phyloP scores from a whole-genome alignment of 2,113 vertebrate species.

The Catharus bicknelli region DNA sequence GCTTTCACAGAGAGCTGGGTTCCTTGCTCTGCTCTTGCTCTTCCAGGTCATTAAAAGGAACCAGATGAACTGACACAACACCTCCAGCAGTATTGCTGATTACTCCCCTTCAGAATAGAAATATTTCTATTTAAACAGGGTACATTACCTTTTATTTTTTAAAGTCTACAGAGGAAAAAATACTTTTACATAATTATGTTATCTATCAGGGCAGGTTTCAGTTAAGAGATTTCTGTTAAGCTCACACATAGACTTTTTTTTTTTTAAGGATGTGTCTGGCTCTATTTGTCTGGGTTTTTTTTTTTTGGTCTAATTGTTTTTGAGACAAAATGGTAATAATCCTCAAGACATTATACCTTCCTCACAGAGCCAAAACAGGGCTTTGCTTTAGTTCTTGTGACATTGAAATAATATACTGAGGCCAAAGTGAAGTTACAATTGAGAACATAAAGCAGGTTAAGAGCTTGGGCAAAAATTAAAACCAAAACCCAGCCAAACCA shows the following conservation, averaged over 20 bases:
- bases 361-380: background rate
- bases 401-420: background rate
- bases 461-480: background rate
- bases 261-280: background rate
- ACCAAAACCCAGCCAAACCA: background rate
- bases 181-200: background rate
- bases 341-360: background rate
- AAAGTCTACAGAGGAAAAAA: background rate
- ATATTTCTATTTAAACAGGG: background rate
- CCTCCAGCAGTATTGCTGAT: background rate
- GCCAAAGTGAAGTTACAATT: background rate
- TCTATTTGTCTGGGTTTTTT: background rate
- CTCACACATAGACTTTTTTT: background rate
- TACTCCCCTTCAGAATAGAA: background rate
- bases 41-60: background rate
- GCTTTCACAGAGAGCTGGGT: background rate
- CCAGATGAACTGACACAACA: background rate
- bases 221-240: background rate
- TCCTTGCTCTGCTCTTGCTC: background rate
- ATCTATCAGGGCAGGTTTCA: background rate
- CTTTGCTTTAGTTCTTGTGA: background rate
- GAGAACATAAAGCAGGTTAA: background rate
- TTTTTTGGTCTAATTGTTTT: background rate
- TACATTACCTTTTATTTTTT: background rate
- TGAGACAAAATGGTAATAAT: background rate